Evolutionary conservation across 2,888 invertebrate genomes (phyloP), one percentile per base, ranked within the genome.

Genomic region (Chymomyza fuscimana): DNA sequence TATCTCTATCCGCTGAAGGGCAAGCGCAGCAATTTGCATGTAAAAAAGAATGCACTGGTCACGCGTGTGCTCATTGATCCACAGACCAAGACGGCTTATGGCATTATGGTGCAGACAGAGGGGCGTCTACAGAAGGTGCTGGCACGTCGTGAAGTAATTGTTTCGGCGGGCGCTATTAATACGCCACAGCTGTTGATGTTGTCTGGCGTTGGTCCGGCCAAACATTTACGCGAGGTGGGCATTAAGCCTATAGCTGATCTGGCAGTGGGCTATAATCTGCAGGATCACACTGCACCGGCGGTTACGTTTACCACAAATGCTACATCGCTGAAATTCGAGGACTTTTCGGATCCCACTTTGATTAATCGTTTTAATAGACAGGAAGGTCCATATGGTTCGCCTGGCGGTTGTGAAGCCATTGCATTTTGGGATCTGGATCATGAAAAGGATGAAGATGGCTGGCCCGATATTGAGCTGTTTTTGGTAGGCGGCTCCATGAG

Each of bases 161-260:
- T 96, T 16, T 94, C 95, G 6, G 96, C 94, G 6, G 96, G 96
- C 1, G 94, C 96, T 0, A 94, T 96, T 70, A 96, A 95, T 81
- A 94, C 95, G 5, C 96, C 97, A 0, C 96, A 97, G 89, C 90
- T 97, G 12, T 93, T 97, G 6, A 95, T 96, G 96, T 89, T 96
- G 54, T 95, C 95, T 0, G 96, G 96, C 5, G 92, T 95, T 6
- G 94, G 94, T 4, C 94, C 94, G 1, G 91, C 91, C 29, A 90
- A 93, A 29, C 94, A 94, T 80, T 92, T 94, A 5, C 88, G 88
- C 64, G 91, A 92, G 68, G 89, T 92, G 32, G 92, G 93, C 19
- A 93, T 94, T 62, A 92, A 93, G 5, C 92, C 94, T 0, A 87
- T 95, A 36, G 91, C 92, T 62, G 93, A 94, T 82, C 90, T 94